Conservation (phyloP, 2,888 invertebrate genomes). For the Trilocha varians region DNA sequence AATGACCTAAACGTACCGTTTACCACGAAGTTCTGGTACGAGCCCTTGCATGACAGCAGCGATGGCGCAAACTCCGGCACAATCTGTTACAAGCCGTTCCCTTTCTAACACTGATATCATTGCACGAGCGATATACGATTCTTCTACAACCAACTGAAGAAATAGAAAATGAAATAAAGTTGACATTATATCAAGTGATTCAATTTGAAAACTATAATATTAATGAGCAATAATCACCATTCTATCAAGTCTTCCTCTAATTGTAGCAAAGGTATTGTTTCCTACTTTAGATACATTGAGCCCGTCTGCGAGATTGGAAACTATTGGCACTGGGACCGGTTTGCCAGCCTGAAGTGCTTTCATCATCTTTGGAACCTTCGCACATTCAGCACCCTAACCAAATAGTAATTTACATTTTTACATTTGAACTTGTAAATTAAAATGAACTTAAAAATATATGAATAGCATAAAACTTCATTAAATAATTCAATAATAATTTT, state of each 20-base stretch:
- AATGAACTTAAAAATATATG: too few species aligned
- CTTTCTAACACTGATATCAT: constrained; percentile 78
- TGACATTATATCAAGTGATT: background rate
- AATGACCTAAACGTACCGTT: constrained; percentile 76
- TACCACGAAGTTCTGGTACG: constrained; percentile 81
- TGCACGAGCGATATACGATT: constrained; percentile 78
- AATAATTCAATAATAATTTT: too few species aligned
- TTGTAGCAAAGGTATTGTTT: constrained; percentile 80
- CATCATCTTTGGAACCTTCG: constrained; percentile 84
- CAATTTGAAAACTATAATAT: too few species aligned
- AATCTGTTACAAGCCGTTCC: constrained; percentile 86
- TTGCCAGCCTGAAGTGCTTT: constrained; percentile 77
- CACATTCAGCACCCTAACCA: constrained; percentile 83
- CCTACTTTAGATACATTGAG: constrained; percentile 81
- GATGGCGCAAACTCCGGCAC: constrained; percentile 83
- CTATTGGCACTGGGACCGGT: constrained; percentile 71
- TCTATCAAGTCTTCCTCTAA: constrained; percentile 79
- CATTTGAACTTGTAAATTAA: too few species aligned
- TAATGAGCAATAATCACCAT: constrained; percentile 55
- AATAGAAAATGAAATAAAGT: background rate
- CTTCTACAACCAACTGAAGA: constrained; percentile 75
- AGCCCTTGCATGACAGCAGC: constrained; percentile 83
- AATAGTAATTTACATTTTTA: background rate
- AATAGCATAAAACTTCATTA: too few species aligned
- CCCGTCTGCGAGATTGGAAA: constrained; percentile 82